Percentiles rank a stretch among this genome's conserved stretches.
These are phyloP conservation scores for Monopterus albus DNA, from an alignment of 2,113 vertebrate genomes.

Conservation along the genomic window DNA sequence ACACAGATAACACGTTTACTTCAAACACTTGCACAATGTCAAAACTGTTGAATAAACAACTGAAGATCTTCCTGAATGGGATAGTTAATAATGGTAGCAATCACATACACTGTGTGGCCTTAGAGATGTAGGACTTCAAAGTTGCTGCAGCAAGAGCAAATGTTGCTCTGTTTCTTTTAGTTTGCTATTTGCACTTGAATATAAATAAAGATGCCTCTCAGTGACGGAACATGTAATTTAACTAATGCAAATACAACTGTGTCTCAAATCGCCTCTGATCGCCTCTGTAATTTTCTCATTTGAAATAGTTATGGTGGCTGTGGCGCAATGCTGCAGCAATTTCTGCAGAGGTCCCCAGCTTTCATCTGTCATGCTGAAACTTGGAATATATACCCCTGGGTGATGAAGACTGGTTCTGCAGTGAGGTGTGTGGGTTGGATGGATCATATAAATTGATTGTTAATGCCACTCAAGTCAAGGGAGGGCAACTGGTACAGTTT, in stretches of 20 bases:
- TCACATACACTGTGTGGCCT: background rate
- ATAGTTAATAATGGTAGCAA: background rate
- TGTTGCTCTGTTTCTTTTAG: background rate
- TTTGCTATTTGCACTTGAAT: background rate
- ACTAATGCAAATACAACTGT: conserved; percentile 35
- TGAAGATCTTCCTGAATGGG: background rate
- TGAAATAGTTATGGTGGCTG: conserved; percentile 12
- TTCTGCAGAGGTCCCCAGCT: conserved; percentile 35
- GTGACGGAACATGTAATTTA: conserved; percentile 17
- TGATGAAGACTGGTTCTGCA: conserved; percentile 67
- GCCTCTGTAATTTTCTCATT: conserved; percentile 25
- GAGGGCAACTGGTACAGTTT: conserved; percentile 35
- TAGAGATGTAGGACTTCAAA: background rate
- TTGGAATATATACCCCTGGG: conserved; percentile 49
- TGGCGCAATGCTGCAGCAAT: conserved; percentile 53
- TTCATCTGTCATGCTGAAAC: conserved; percentile 61
- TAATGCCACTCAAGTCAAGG: conserved; percentile 43
- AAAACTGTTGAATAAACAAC: conserved; percentile 23
- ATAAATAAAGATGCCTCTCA: conserved; percentile 7
- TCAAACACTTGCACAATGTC: conserved; percentile 11
- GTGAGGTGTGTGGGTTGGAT: conserved; percentile 51
- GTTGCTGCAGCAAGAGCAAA: background rate
- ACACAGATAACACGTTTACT: conserved; percentile 42
- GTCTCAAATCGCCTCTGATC: conserved; percentile 34
- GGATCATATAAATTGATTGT: conserved; percentile 71